Evolutionary conservation across 2,888 invertebrate species (phyloP).

Genomic region (Deladenus siricidicola): DNA sequence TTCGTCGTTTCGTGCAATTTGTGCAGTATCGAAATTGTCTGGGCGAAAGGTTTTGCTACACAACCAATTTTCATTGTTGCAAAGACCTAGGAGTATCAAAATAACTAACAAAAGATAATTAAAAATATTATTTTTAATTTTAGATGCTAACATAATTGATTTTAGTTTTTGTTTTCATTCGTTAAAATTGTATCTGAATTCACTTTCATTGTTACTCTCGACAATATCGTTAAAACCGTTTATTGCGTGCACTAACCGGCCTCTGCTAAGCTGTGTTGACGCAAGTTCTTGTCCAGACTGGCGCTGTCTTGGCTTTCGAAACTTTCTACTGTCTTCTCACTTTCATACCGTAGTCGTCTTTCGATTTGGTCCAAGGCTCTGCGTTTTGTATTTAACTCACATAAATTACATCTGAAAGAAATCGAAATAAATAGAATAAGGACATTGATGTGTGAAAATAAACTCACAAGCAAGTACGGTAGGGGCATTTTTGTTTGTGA

Average conservation of each 20-base stretch:
- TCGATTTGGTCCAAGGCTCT: constrained; percentile 50
- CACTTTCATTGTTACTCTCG: background rate
- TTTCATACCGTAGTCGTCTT: constrained; percentile 30
- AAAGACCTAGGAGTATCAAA: too few relatives aligned
- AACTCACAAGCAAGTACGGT: constrained; percentile 46
- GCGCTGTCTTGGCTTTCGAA: background rate
- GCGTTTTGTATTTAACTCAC: constrained; percentile 48
- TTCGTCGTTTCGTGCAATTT: background rate
- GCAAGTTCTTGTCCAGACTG: background rate
- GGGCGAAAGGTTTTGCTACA: too few relatives aligned
- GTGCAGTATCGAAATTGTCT: too few relatives aligned
- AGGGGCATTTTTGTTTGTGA: constrained; percentile 52
- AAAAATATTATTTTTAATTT: too few relatives aligned
- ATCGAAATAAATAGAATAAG: too few relatives aligned
- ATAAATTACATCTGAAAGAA: constrained; percentile 41
- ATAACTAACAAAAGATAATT: too few relatives aligned
- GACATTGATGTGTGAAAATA: background rate
- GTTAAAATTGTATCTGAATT: background rate
- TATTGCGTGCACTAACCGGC: too few relatives aligned
- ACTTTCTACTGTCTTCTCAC: constrained; percentile 8
- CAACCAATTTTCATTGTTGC: too few relatives aligned
- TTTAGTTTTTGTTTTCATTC: too few relatives aligned
- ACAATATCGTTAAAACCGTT: too few relatives aligned
- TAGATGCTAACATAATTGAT: too few relatives aligned
- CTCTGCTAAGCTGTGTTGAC: too few relatives aligned